Evolutionary conservation across 2,113 vertebrate genomes (phyloP).

Genomic region (Dicentrarchus labrax): DNA sequence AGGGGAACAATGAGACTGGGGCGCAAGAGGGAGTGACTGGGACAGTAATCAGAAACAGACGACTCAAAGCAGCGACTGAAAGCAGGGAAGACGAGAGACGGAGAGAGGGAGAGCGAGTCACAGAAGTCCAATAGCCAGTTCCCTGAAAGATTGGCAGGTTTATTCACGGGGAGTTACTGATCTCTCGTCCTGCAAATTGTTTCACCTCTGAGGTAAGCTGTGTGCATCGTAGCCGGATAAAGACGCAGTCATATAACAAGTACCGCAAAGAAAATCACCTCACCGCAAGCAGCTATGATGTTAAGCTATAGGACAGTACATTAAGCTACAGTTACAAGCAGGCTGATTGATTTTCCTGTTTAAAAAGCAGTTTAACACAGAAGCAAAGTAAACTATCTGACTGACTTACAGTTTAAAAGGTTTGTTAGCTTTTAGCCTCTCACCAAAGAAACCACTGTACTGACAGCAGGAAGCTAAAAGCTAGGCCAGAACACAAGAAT

Average conservation of each 20-base stretch:
- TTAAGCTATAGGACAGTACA: neutral
- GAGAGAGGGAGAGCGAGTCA: neutral
- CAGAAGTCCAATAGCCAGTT: slow-evolving; percentile 15
- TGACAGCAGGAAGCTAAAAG: neutral
- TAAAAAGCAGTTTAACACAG: neutral
- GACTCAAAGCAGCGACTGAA: slow-evolving; percentile 36
- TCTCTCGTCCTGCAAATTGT: slow-evolving; percentile 41
- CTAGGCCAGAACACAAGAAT: neutral
- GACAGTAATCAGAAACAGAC: slow-evolving; percentile 62
- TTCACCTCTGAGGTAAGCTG: slow-evolving; percentile 29
- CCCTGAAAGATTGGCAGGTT: slow-evolving; percentile 57
- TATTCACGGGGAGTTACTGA: slow-evolving; percentile 53
- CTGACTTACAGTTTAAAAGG: neutral
- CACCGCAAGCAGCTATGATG: neutral
- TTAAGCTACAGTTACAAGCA: neutral
- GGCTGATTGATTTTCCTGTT: neutral
- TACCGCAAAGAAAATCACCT: slow-evolving; percentile 2
- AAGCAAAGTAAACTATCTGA: neutral
- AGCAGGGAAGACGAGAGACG: neutral
- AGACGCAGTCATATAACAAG: neutral
- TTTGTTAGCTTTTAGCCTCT: neutral
- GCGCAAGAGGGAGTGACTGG: slow-evolving; percentile 53
- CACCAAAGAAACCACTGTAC: no score
- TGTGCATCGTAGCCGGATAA: neutral
- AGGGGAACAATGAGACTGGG: slow-evolving; percentile 55